phyloP scores from a whole-genome alignment of 53 echinoderm and acorn worm species.

The Arbacia lixula region DNA sequence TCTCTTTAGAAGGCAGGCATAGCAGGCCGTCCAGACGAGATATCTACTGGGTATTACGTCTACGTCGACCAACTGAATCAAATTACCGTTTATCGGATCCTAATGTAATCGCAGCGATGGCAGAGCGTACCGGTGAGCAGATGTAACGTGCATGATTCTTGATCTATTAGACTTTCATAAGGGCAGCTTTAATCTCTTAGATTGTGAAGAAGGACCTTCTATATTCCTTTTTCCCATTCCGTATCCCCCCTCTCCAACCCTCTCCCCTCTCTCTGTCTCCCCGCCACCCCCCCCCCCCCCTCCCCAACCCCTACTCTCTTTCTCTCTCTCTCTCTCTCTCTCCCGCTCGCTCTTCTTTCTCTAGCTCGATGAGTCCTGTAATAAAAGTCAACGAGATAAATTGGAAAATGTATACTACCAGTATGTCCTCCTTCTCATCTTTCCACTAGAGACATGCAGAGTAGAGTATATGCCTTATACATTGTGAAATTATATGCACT shows the following conservation, averaged over 20 bases:
- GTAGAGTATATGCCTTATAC: too few relatives aligned
- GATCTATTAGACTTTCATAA: conserved; percentile 41
- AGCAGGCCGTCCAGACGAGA: too few relatives aligned
- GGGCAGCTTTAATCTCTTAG: background rate
- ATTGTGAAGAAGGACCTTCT: too few relatives aligned
- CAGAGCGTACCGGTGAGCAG: background rate
- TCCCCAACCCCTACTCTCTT: background rate
- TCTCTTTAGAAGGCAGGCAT: too few relatives aligned
- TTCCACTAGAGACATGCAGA: too few relatives aligned
- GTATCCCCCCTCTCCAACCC: background rate
- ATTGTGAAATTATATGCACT: too few relatives aligned
- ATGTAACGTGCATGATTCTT: conserved; percentile 36
- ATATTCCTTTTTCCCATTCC: background rate
- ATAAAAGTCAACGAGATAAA: too few relatives aligned
- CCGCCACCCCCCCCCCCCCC: background rate
- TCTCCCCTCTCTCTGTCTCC: background rate
- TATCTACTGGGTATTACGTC: conserved; percentile 34
- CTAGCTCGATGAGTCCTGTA: too few relatives aligned
- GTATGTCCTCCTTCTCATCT: too few relatives aligned
- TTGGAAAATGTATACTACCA: too few relatives aligned
- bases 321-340: background rate
- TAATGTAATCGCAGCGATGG: conserved; percentile 19
- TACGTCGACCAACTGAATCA: conserved; percentile 13
- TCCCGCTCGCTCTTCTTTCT: background rate
- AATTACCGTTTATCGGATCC: conserved; percentile 18